Evolutionary conservation across 2,113 vertebrate genomes (phyloP), one percentile per base, ranked within the genome.

Genomic region (Odobenus rosmarus): DNA sequence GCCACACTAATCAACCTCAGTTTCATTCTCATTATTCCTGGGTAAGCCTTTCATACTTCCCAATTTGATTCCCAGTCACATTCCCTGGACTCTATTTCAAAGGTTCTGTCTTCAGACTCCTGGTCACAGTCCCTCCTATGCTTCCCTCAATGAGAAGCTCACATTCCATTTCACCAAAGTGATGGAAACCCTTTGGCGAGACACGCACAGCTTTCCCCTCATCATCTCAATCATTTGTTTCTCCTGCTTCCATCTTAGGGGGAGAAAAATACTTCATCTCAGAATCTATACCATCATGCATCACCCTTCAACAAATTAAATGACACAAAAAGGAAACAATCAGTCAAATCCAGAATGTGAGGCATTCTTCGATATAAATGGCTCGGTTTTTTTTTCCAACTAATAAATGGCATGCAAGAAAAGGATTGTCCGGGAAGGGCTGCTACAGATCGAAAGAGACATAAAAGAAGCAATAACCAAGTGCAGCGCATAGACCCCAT

Each of bases 301-400:
- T 71, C 12, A 1, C 24, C 51, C 64, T 61, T 69, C 62, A 76
- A 42, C 85, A 84, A 93, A 84, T 39, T 77, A 69, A 90, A 71
- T 33, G 46, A 91, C 77, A 79, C 26, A 83, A 92, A 62, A 86
- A 57, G 19, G 13, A 93, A 94, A 92, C 55, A 90, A 86, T 89
- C 64, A 64, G 46, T 72, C 72, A 90, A 86, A 93, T 39, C 4
- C 31, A n/a, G 36, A 83, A 93, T 77, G 8, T 51, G 80, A 82
- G 24, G 46, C 15, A 93, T 46, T 89, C 80, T 87, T 11, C 16
- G 59, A 42, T 87, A 67, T 7, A 86, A 87, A 83, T 55, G 36
- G 9, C 33, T 88, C 16, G 1, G 7, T 26, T 76, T 81, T 76
- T 81, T 95, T 92, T 51, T n/a, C n/a, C 64, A 90, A 87, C 64